Percentiles rank a stretch among this genome's conserved stretches.
Conservation (phyloP, 1,140 invertebrate genomes). For the Drosophila nasuta region DNA sequence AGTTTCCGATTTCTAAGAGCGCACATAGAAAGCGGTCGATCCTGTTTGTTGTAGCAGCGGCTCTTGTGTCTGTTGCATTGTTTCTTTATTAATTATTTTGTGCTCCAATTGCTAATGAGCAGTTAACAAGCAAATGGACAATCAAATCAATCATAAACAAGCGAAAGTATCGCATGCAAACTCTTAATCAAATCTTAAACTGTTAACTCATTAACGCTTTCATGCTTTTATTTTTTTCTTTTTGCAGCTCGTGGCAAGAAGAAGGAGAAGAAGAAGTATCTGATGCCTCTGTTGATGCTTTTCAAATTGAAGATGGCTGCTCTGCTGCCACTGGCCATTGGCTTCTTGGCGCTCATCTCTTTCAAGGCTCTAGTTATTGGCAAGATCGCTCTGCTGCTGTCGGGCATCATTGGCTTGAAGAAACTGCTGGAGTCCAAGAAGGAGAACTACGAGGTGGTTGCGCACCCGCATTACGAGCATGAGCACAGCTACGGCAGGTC, state of each 20-base stretch:
- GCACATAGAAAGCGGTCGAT: conserved; percentile 76
- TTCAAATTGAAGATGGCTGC: conserved; percentile 92
- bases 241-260: conserved; percentile 89
- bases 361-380: conserved; percentile 93
- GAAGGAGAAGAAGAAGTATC: conserved; percentile 90
- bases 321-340: conserved; percentile 91
- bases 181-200: conserved; percentile 27
- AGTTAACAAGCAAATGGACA: conserved; percentile 32
- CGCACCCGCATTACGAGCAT: conserved; percentile 88
- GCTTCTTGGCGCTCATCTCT: conserved; percentile 91
- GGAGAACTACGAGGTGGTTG: conserved; percentile 90
- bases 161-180: conserved; percentile 72
- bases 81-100: conserved; percentile 62
- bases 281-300: conserved; percentile 90
- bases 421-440: conserved; percentile 90
- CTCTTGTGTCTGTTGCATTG: neutral
- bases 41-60: conserved; percentile 49
- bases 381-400: conserved; percentile 91
- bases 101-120: conserved; percentile 79
- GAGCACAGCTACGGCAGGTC: conserved; percentile 87
- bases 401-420: conserved; percentile 91
- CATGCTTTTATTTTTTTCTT: neutral
- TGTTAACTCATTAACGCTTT: neutral
- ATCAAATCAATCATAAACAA: conserved; percentile 36
- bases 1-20: conserved; percentile 73